phyloP scores from a whole-genome alignment of 1,140 invertebrate genomes.

The Arctopsyche grandis region DNA sequence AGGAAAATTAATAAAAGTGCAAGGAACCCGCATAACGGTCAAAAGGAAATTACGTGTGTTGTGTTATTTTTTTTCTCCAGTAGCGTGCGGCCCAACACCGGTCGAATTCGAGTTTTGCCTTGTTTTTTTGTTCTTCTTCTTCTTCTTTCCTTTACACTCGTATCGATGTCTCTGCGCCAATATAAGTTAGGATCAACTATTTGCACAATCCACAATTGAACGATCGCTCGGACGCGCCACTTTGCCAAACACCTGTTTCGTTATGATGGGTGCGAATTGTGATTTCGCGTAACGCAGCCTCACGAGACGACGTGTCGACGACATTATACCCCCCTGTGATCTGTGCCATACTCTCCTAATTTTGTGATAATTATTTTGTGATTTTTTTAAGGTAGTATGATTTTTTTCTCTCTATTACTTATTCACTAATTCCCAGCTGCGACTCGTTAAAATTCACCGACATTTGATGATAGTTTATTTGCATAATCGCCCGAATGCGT shows the following conservation, averaged over 20 bases:
- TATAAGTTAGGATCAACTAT: conserved; percentile 52
- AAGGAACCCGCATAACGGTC: not conserved
- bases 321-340: too few relatives aligned
- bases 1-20: not conserved
- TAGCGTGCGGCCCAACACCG: not conserved
- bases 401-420: too few relatives aligned
- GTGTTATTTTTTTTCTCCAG: too few relatives aligned
- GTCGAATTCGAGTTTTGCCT: not conserved
- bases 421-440: too few relatives aligned
- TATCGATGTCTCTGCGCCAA: conserved; percentile 24
- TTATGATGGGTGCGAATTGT: conserved; percentile 5
- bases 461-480: too few relatives aligned
- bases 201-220: conserved; percentile 53
- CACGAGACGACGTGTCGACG: too few relatives aligned
- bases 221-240: conserved; percentile 38
- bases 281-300: not conserved
- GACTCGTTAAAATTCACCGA: too few relatives aligned
- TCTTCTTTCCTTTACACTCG: conserved; percentile 13
- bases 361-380: too few relatives aligned
- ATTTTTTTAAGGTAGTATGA: too few relatives aligned
- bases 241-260: conserved; percentile 29
- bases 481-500: too few relatives aligned
- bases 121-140: not conserved
- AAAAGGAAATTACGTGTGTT: not conserved
- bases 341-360: too few relatives aligned